Evolutionary conservation across 2,888 invertebrate species (phyloP), one percentile per base, ranked within the genome.

Genomic region (Chymomyza fuscimana): DNA sequence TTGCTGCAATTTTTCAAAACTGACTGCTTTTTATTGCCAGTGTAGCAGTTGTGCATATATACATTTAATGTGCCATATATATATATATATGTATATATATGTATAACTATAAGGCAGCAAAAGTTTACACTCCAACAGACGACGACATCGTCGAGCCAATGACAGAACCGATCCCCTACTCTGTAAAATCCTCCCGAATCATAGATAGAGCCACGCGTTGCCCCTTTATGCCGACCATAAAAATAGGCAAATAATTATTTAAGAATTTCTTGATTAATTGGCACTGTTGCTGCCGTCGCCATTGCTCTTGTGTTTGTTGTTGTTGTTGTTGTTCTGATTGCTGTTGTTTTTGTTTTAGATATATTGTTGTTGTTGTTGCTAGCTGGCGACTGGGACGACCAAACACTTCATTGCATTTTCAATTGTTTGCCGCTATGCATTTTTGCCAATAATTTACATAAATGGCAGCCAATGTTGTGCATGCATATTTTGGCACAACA

Each of bases 221-320:
- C 40, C 40, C 40, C 40, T 46, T 46, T 46, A 46, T 46, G 40
- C 40, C 40, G 40, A 46, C 40, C 40, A 82, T 89, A 89, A 89
- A 90, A 89, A 89, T 90, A 89, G 90, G 81, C 90, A 90, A 89
- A 89, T 89, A 89, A 90, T 90, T 90, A 90, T 90, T 90, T 88
- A 89, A 90, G 89, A 90, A 90, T 90, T 88, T 89, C 90, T 89
- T 90, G 90, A 90, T 90, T 90, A 90, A 90, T 90, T 90, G 90
- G 89, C 89, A 87, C 67, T 62, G 65, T 65, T 74, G 76, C 76
- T 73, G 73, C 77, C 70, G 72, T 46, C 58, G 54, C 54, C 74
- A 78, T 74, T 82, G 80, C 74, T 84, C 72, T 70, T 72, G 74
- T 22, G 9, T 29, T n/a, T 76, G 63, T 54, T 74, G 65, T 15